Conservation (phyloP, 23 tunicate genomes). For the Diplosoma virens region DNA sequence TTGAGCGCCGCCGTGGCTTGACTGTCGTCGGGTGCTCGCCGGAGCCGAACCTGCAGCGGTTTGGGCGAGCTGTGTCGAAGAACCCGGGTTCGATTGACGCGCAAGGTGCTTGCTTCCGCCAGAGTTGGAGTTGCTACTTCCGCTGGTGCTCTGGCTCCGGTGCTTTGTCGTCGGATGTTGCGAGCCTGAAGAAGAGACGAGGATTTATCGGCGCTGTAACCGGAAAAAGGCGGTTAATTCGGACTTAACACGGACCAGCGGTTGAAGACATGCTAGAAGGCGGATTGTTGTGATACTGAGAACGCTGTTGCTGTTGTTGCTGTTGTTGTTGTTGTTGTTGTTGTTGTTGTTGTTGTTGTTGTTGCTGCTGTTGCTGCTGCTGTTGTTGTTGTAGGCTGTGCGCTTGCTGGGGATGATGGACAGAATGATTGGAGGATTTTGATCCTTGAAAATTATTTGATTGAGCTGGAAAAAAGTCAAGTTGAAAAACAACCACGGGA, state of each 20-base stretch:
- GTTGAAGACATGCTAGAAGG: background rate
- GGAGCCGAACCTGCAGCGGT: background rate
- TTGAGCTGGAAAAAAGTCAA: background rate
- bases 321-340: too few relatives aligned
- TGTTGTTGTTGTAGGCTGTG: background rate
- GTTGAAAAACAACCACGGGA: background rate
- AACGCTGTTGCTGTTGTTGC: background rate
- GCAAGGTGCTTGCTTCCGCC: slow-evolving; percentile 27
- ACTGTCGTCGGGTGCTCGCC: slow-evolving; percentile 2
- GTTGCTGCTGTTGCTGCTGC: background rate
- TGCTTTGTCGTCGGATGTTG: slow-evolving; percentile 30
- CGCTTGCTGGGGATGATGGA: slow-evolving; percentile 1
- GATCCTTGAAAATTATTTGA: background rate
- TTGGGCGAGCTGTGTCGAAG: background rate
- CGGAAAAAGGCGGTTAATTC: too few relatives aligned
- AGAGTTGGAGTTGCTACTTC: background rate
- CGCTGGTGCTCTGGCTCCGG: slow-evolving; percentile 8
- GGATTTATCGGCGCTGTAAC: background rate
- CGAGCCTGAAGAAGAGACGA: background rate
- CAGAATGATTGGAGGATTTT: slow-evolving; percentile 7
- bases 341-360: background rate
- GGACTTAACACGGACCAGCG: too few relatives aligned
- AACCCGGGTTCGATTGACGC: background rate
- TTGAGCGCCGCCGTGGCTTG: background rate
- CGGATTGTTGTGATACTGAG: background rate